These are phyloP conservation scores for Halictus rubicundus DNA, from an alignment of 1,140 invertebrate species.

Conservation along the genomic window DNA sequence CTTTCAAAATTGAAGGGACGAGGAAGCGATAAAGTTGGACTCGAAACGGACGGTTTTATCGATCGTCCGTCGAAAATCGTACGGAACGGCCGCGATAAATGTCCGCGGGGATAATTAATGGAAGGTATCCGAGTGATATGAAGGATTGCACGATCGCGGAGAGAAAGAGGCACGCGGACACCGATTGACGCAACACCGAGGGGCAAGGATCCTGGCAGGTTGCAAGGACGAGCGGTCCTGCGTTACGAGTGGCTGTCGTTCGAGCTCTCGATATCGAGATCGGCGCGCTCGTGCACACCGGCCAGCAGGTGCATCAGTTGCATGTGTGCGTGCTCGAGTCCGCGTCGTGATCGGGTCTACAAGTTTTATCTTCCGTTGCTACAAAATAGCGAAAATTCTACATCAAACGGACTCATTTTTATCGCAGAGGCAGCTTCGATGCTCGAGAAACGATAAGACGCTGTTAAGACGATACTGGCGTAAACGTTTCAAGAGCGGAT, in stretches of 20 bases:
- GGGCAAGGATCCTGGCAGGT: slow-evolving; percentile 74
- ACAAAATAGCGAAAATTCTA: too few species aligned
- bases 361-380: neutral
- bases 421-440: too few species aligned
- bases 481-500: too few species aligned
- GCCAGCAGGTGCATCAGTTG: slow-evolving; percentile 27
- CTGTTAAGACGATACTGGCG: too few species aligned
- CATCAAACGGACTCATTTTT: too few species aligned
- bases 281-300: slow-evolving; percentile 27
- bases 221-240: slow-evolving; percentile 70
- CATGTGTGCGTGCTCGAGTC: slow-evolving; percentile 3
- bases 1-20: neutral
- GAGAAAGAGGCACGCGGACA: slow-evolving; percentile 48
- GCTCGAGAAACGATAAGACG: too few species aligned
- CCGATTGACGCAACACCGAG: slow-evolving; percentile 66
- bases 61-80: too few species aligned
- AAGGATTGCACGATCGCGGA: slow-evolving; percentile 10
- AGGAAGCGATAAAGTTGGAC: neutral
- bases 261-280: slow-evolving; percentile 69
- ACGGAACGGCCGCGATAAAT: neutral
- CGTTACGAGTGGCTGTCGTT: slow-evolving; percentile 64
- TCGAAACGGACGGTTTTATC: neutral
- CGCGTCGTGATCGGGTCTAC: neutral
- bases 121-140: neutral
- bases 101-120: slow-evolving; percentile 11